A percentile compares a stretch with the other conserved stretches of the same genome.
Conservation (phyloP, 1,140 invertebrate genomes). For the Aphaenogaster rudis region DNA sequence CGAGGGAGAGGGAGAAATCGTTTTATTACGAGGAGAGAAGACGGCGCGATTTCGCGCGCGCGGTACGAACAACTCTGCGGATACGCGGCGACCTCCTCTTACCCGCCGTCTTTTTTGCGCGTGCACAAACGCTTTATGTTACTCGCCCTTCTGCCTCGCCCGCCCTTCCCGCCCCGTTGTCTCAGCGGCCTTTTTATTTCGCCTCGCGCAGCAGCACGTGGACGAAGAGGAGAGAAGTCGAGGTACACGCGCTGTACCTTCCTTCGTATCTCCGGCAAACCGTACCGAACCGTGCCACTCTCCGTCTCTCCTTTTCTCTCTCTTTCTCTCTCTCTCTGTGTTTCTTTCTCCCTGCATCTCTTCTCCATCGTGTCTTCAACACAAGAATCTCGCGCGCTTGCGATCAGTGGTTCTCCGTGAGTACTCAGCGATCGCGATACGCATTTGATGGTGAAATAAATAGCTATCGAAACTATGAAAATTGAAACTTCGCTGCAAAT, state of each 20-base stretch:
- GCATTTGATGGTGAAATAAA: background rate
- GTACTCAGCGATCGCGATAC: background rate
- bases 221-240: slow-evolving; percentile 67
- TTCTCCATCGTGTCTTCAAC: slow-evolving; percentile 66
- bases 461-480: background rate
- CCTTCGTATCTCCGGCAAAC: slow-evolving; percentile 68
- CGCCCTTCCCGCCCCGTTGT: background rate
- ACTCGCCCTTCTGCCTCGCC: background rate
- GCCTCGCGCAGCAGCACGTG: slow-evolving; percentile 54
- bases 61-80: slow-evolving; percentile 54
- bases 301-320: background rate
- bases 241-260: slow-evolving; percentile 53
- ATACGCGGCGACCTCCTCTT: slow-evolving; percentile 18
- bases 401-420: slow-evolving; percentile 74
- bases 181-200: slow-evolving; percentile 58
- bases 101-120: slow-evolving; percentile 30
- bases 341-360: background rate
- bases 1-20: slow-evolving; percentile 69
- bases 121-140: slow-evolving; percentile 23
- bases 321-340: background rate
- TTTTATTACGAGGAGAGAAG: slow-evolving; percentile 73
- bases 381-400: slow-evolving; percentile 78
- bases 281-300: slow-evolving; percentile 71
- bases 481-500: background rate
- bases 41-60: slow-evolving; percentile 26